These are phyloP conservation scores for Monopterus albus DNA, from an alignment of 2,113 vertebrate genomes.

Conservation along the genomic window DNA sequence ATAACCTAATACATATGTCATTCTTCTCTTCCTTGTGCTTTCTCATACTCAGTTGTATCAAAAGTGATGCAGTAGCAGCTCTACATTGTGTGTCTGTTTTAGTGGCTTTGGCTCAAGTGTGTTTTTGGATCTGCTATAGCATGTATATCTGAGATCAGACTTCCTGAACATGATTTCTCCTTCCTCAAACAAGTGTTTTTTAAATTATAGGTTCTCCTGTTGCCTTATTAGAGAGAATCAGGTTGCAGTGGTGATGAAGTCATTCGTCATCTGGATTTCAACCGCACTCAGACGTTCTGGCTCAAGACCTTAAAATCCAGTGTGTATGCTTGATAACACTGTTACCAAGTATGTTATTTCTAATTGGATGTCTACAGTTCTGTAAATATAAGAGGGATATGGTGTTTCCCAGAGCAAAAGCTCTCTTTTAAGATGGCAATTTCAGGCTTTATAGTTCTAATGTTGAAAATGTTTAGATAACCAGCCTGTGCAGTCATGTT, in stretches of 20 bases:
- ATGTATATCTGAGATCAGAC: constrained; percentile 60
- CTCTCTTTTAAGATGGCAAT: constrained; percentile 33
- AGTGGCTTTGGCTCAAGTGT: neutral
- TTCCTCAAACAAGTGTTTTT: constrained; percentile 64
- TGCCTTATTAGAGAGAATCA: constrained; percentile 79
- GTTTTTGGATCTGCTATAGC: constrained; percentile 33
- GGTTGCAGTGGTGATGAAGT: constrained; percentile 74
- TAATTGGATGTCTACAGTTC: constrained; percentile 56
- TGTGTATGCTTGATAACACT: constrained; percentile 41
- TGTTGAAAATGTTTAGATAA: constrained; percentile 52
- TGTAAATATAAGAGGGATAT: constrained; percentile 45
- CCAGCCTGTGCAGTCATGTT: constrained; percentile 37
- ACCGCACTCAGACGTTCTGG: constrained; percentile 41
- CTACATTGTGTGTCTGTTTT: constrained; percentile 7
- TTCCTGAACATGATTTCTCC: constrained; percentile 76
- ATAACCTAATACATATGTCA: constrained; percentile 6
- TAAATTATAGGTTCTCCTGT: constrained; percentile 80
- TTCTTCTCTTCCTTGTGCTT: neutral
- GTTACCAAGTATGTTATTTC: constrained; percentile 58
- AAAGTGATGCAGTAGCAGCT: neutral
- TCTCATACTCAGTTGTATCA: neutral
- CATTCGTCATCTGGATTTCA: constrained; percentile 75
- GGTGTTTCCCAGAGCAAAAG: constrained; percentile 36
- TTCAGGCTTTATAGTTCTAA: constrained; percentile 27
- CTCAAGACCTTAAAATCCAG: constrained; percentile 40